Evolutionary conservation across 2,113 vertebrate genomes (phyloP).

Genomic region (Triplophysa dalaica): DNA sequence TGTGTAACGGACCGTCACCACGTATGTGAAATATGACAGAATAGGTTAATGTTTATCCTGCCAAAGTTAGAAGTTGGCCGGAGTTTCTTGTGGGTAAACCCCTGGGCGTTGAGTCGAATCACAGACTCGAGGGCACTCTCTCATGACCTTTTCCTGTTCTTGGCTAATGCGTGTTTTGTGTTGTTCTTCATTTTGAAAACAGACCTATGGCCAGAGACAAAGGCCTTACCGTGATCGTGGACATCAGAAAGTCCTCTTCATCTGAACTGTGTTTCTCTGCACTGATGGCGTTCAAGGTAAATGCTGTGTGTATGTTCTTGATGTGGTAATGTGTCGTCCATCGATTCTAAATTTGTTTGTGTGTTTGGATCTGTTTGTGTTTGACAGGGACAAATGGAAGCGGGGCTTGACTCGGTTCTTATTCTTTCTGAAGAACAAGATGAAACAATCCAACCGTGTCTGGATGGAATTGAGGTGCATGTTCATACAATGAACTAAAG

Average conservation of each 20-base stretch:
- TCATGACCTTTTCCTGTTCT: slow-evolving; percentile 11
- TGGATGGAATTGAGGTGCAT: slow-evolving; percentile 71
- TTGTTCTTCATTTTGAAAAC: slow-evolving; percentile 23
- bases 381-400: slow-evolving; percentile 64
- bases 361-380: slow-evolving; percentile 34
- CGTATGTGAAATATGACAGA: neutral
- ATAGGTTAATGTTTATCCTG: neutral
- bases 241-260: slow-evolving; percentile 74
- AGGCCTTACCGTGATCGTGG: slow-evolving; percentile 79
- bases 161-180: neutral
- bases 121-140: slow-evolving; percentile 24
- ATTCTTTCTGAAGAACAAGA: slow-evolving; percentile 71
- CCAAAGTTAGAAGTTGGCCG: neutral
- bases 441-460: slow-evolving; percentile 46
- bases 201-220: slow-evolving; percentile 78
- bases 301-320: slow-evolving; percentile 7
- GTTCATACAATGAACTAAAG: neutral
- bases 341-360: neutral
- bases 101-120: neutral
- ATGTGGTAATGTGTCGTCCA: neutral
- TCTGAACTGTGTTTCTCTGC: slow-evolving; percentile 68
- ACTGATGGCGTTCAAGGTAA: slow-evolving; percentile 75
- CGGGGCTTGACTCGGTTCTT: slow-evolving; percentile 70
- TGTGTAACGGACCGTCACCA: neutral
- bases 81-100: slow-evolving; percentile 5